These are phyloP conservation scores for Myripristis jacobus DNA, from an alignment of 2,797 vertebrate genomes.

Conservation along the genomic window DNA sequence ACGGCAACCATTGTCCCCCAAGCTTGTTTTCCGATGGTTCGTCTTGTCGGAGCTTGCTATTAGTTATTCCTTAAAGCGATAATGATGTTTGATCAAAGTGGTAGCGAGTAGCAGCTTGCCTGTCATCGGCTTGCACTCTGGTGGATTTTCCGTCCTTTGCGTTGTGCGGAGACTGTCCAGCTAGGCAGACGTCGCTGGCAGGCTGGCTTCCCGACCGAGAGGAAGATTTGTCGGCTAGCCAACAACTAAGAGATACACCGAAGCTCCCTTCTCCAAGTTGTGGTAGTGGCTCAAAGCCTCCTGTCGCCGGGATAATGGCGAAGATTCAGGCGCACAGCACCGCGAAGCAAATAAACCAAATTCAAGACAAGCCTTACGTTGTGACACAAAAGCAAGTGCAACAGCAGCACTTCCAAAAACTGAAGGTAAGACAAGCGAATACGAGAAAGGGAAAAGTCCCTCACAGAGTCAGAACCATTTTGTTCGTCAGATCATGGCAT, in stretches of 20 bases:
- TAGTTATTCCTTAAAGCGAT: slow-evolving; percentile 35
- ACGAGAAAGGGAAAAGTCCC: slow-evolving; percentile 75
- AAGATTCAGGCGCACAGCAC: slow-evolving; percentile 88
- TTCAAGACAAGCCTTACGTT: slow-evolving; percentile 87
- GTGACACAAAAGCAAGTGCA: slow-evolving; percentile 88
- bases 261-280: slow-evolving; percentile 78
- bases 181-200: slow-evolving; percentile 75
- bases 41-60: slow-evolving; percentile 37
- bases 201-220: slow-evolving; percentile 82
- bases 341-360: slow-evolving; percentile 87
- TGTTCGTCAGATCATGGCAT: slow-evolving; percentile 72
- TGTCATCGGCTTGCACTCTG: slow-evolving; percentile 71
- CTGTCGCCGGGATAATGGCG: slow-evolving; percentile 86
- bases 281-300: slow-evolving; percentile 76
- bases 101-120: slow-evolving; percentile 73
- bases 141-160: slow-evolving; percentile 70
- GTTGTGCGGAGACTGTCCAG: slow-evolving; percentile 77
- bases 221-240: slow-evolving; percentile 81
- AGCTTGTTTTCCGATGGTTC: slow-evolving; percentile 64
- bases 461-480: slow-evolving; percentile 81
- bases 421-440: slow-evolving; percentile 85
- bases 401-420: slow-evolving; percentile 90
- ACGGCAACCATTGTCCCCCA: slow-evolving; percentile 81
- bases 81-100: slow-evolving; percentile 71
- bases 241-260: slow-evolving; percentile 79